A percentile compares a stretch with the other conserved stretches of the same genome.
Conservation (phyloP, 2,113 vertebrate species). For the Pardalotus punctatus region DNA sequence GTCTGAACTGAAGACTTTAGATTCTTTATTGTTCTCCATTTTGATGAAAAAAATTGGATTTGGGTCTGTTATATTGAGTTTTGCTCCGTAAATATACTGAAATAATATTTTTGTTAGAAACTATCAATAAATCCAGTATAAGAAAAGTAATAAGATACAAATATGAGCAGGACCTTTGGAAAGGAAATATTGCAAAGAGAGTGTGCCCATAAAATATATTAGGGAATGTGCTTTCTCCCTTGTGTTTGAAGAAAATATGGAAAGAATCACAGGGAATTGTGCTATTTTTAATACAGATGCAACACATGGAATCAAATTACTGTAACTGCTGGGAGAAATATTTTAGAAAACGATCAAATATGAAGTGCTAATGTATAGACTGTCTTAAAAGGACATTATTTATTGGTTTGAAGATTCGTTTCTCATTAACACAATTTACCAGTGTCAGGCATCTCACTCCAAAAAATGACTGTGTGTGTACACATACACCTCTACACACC, state of each 20-base stretch:
- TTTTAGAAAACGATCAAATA: not conserved
- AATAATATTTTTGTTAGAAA: constrained; percentile 98
- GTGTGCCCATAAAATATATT: constrained; percentile 72
- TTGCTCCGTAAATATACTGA: constrained; percentile 94
- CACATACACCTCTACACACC: not conserved
- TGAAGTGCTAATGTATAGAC: not conserved
- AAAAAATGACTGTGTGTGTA: not conserved
- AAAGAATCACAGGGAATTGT: constrained; percentile 43
- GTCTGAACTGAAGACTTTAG: constrained; percentile 86
- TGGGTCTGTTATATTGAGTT: constrained; percentile 92
- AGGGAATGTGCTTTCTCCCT: constrained; percentile 67
- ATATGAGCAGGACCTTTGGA: constrained; percentile 86
- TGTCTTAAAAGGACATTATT: not conserved
- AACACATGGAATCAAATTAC: constrained; percentile 33
- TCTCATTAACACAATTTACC: not conserved
- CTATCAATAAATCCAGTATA: constrained; percentile 98
- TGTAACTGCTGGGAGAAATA: not conserved
- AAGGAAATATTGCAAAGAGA: constrained; percentile 79
- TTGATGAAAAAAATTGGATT: constrained; percentile 96
- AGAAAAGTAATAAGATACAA: constrained; percentile 93
- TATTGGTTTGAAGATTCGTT: not conserved
- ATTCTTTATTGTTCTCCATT: constrained; percentile 98
- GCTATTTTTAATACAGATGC: constrained; percentile 63
- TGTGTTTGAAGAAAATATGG: constrained; percentile 61
- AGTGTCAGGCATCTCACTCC: not conserved